Evolutionary conservation across 2,113 vertebrate genomes (phyloP).

Genomic region (crab-eating macaque (Macaca fascicularis)): DNA sequence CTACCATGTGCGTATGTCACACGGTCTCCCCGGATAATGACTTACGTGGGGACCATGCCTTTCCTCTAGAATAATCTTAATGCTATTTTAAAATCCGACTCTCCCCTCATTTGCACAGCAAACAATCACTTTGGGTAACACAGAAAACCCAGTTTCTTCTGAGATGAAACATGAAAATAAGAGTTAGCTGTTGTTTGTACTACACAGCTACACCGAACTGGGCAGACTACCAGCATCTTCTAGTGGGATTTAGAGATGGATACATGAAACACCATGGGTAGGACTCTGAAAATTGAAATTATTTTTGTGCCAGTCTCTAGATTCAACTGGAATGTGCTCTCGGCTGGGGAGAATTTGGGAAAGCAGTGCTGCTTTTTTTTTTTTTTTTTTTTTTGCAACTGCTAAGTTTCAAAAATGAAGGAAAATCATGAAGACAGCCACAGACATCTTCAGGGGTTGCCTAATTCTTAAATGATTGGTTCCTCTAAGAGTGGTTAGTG

Average conservation of each 20-base stretch:
- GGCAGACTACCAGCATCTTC: constrained; percentile 1
- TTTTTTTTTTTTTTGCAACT: not conserved
- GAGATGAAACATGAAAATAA: not conserved
- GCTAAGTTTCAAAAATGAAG: not conserved
- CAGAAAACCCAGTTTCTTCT: constrained; percentile 10
- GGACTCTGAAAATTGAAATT: constrained; percentile 10
- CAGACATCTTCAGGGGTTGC: not conserved
- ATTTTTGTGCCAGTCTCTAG: not conserved
- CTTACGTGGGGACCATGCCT: not conserved
- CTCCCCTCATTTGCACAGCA: not conserved
- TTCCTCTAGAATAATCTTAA: not conserved
- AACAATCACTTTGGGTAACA: not conserved
- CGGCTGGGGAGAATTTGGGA: not conserved
- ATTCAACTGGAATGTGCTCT: not conserved
- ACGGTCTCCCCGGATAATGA: constrained; percentile 5
- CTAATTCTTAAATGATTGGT: not conserved
- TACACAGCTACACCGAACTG: not conserved
- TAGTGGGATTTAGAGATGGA: not conserved
- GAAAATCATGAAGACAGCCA: not conserved
- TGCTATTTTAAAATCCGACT: constrained; percentile 41
- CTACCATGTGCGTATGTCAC: not conserved
- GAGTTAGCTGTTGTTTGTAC: not conserved
- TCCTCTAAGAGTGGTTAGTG: not conserved
- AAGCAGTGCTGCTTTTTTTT: not conserved
- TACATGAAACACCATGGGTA: not conserved